Evolutionary conservation across 2,113 vertebrate genomes (phyloP).

Genomic region (Barbus barbus): DNA sequence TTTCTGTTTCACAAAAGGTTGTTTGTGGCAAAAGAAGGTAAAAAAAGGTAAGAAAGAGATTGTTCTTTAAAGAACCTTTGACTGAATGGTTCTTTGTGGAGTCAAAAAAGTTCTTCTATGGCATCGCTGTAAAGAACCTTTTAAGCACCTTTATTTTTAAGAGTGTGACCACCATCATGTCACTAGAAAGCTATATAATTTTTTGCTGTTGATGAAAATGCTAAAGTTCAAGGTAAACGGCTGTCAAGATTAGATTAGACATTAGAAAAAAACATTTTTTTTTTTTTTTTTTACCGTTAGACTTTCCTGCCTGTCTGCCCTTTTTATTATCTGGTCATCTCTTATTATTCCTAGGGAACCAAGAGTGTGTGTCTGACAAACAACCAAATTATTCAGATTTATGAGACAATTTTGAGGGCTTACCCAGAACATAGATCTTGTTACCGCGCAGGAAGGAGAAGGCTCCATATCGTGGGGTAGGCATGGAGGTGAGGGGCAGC

Average conservation of each 20-base stretch:
- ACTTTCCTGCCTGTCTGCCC: background rate
- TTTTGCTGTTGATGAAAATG: background rate
- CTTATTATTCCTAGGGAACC: background rate
- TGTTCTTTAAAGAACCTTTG: too few species aligned
- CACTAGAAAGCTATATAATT: background rate
- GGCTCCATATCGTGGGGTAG: constrained; percentile 93
- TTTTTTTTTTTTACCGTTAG: background rate
- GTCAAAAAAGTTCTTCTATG: too few species aligned
- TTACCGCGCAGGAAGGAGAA: constrained; percentile 86
- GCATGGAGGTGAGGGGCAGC: constrained; percentile 89
- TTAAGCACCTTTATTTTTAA: too few species aligned
- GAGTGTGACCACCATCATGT: too few species aligned
- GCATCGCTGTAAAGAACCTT: too few species aligned
- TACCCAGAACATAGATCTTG: constrained; percentile 91
- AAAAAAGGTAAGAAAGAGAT: too few species aligned
- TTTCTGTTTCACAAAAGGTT: too few species aligned
- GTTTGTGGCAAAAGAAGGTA: too few species aligned
- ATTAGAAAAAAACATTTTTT: background rate
- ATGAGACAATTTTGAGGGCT: constrained; percentile 19
- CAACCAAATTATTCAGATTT: background rate
- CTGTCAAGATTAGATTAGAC: background rate
- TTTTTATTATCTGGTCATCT: background rate
- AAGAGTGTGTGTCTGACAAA: background rate
- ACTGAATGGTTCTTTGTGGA: too few species aligned
- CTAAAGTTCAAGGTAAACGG: background rate